Percentiles rank a stretch among this genome's conserved stretches.
phyloP scores from a whole-genome alignment of 2,113 vertebrate species.

The Cephalopholis sonnerati region DNA sequence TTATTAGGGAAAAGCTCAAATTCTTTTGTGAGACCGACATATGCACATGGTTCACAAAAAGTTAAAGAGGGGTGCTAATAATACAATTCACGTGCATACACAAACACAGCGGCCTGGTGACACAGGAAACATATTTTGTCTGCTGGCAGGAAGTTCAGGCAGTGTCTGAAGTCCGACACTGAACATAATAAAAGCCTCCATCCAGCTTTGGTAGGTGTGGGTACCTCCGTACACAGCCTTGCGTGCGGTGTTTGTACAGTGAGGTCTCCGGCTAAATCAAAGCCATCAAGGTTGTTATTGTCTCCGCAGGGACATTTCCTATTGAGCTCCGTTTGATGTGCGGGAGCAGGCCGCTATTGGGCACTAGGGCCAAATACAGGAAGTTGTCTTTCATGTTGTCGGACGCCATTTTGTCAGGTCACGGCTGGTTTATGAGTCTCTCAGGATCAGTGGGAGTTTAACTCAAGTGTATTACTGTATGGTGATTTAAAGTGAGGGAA shows the following conservation, averaged over 20 bases:
- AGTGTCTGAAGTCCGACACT: constrained; percentile 68
- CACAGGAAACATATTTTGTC: constrained; percentile 78
- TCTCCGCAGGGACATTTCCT: constrained; percentile 80
- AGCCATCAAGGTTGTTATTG: constrained; percentile 80
- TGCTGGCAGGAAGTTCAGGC: constrained; percentile 78
- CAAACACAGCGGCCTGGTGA: constrained; percentile 49
- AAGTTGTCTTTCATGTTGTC: constrained; percentile 78
- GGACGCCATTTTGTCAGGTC: constrained; percentile 78
- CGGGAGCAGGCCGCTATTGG: constrained; percentile 58
- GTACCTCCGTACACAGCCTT: constrained; percentile 53
- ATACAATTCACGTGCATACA: constrained; percentile 31
- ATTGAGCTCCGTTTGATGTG: constrained; percentile 82
- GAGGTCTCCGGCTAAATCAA: constrained; percentile 72
- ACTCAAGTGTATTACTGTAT: not conserved
- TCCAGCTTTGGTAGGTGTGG: constrained; percentile 50
- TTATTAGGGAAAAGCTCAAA: not conserved
- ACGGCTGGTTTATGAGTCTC: constrained; percentile 79
- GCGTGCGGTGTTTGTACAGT: constrained; percentile 81
- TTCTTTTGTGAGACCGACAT: not conserved
- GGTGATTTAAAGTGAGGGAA: constrained; percentile 13
- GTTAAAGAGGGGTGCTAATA: not conserved
- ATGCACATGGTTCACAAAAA: not conserved
- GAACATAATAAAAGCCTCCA: constrained; percentile 72
- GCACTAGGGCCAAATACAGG: constrained; percentile 79
- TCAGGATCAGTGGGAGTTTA: constrained; percentile 51